A percentile compares a stretch with the other conserved stretches of the same genome.
phyloP scores from a whole-genome alignment of 2,113 vertebrate species.

The Clarias gariepinus region DNA sequence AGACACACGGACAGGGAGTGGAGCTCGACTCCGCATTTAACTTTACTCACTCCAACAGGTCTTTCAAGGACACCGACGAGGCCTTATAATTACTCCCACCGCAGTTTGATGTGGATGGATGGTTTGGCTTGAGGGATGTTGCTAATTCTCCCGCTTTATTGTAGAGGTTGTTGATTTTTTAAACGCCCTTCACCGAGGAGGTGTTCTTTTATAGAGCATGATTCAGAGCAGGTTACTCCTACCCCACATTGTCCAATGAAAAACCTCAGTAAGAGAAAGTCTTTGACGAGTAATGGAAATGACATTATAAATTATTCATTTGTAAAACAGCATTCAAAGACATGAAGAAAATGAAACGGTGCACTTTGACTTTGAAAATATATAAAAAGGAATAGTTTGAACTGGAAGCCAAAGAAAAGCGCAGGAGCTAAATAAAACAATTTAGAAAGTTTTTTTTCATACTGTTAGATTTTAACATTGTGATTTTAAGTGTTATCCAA shows the following conservation, averaged over 20 bases:
- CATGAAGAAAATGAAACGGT: background rate
- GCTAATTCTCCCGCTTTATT: conserved; percentile 43
- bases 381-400: background rate
- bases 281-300: conserved; percentile 5
- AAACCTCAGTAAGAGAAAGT: background rate
- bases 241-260: conserved; percentile 27
- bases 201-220: conserved; percentile 41
- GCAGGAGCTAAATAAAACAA: background rate
- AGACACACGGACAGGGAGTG: conserved; percentile 38
- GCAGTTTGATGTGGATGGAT: conserved; percentile 45
- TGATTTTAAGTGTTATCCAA: background rate
- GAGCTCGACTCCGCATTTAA: conserved; percentile 22
- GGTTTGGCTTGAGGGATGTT: conserved; percentile 38
- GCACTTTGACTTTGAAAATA: background rate
- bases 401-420: background rate
- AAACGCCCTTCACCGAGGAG: conserved; percentile 37
- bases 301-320: background rate
- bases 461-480: background rate
- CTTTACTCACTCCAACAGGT: conserved; percentile 36
- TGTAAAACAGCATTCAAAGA: background rate
- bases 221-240: conserved; percentile 42
- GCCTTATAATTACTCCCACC: conserved; percentile 44
- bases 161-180: conserved; percentile 46
- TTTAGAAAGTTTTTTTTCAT: background rate
- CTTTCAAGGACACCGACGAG: conserved; percentile 44